These are phyloP conservation scores for Sebastiscus tertius DNA, from an alignment of 2,797 vertebrate genomes.

Conservation along the genomic window DNA sequence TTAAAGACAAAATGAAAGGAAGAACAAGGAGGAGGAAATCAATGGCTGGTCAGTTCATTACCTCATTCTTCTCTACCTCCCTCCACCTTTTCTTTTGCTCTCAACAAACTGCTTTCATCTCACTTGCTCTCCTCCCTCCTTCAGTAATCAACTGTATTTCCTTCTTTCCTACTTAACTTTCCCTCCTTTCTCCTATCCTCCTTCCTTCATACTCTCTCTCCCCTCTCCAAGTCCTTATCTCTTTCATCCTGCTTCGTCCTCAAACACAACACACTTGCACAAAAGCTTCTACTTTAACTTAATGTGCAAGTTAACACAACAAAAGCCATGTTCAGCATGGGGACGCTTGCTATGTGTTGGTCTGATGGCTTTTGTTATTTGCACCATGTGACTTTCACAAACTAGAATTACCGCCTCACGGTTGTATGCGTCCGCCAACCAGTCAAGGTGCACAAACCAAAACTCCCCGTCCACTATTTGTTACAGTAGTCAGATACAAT, in stretches of 20 bases:
- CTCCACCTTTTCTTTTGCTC: neutral
- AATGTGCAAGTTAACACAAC: neutral
- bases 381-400: neutral
- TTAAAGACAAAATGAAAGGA: neutral
- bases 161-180: neutral
- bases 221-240: neutral
- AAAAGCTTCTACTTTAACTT: neutral
- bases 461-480: neutral
- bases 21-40: conserved; percentile 8
- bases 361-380: neutral
- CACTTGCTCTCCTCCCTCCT: neutral
- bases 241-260: neutral
- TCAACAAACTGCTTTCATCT: neutral
- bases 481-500: neutral
- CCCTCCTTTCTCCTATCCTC: neutral
- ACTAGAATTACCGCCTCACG: neutral
- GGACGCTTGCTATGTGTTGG: neutral
- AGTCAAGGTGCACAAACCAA: neutral
- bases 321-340: neutral
- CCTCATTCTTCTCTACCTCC: conserved; percentile 2
- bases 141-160: neutral
- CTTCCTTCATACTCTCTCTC: neutral
- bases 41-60: neutral
- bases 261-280: neutral
- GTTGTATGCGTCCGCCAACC: neutral